phyloP scores from a whole-genome alignment of 2,113 vertebrate species.

The Amphiprion percula region DNA sequence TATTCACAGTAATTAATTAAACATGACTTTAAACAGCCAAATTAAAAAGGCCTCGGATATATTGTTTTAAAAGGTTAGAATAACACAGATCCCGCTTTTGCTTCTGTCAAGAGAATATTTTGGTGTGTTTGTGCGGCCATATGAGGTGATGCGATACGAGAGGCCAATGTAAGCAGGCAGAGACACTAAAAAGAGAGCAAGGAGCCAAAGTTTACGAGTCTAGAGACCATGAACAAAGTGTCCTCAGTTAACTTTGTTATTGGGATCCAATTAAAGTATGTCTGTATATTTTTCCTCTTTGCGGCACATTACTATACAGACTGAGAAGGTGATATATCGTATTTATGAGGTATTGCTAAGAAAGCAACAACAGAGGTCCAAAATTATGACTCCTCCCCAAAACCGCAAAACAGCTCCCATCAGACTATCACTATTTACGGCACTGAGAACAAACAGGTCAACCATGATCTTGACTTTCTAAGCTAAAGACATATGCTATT shows the following conservation, averaged over 20 bases:
- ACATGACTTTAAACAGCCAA: neutral
- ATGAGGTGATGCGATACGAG: constrained; percentile 54
- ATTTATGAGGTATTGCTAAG: constrained; percentile 32
- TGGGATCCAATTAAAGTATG: constrained; percentile 14
- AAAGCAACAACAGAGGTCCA: constrained; percentile 32
- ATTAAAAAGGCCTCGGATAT: neutral
- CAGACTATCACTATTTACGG: constrained; percentile 44
- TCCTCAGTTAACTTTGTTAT: constrained; percentile 42
- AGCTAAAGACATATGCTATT: constrained; percentile 12
- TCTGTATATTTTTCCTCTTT: neutral
- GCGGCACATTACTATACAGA: constrained; percentile 2
- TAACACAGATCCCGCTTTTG: constrained; percentile 42
- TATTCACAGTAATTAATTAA: neutral
- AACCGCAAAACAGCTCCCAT: constrained; percentile 37
- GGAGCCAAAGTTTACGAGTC: constrained; percentile 48
- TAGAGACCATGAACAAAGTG: constrained; percentile 34
- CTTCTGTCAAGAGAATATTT: constrained; percentile 56
- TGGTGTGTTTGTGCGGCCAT: constrained; percentile 53
- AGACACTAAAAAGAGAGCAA: constrained; percentile 55
- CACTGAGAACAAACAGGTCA: neutral
- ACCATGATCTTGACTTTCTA: constrained; percentile 1
- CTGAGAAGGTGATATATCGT: neutral
- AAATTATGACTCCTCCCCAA: constrained; percentile 23
- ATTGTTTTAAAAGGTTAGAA: neutral
- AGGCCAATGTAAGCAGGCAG: constrained; percentile 72